Percentiles rank a stretch among this genome's conserved stretches.
Evolutionary conservation across 2,888 invertebrate species (phyloP).

Genomic region (Parapristionchus giblindavisi): DNA sequence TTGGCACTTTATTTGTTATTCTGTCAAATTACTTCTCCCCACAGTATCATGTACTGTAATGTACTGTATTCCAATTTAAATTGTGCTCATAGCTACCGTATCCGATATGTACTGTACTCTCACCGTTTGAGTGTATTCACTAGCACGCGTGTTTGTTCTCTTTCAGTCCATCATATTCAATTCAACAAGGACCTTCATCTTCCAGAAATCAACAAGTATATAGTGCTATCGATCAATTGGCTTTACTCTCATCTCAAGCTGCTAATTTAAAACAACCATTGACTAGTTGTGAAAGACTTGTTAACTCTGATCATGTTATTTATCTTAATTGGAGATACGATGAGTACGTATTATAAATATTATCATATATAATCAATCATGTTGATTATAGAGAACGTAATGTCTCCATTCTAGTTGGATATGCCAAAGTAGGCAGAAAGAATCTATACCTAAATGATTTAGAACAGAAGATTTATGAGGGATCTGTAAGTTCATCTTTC

Average conservation of each 20-base stretch:
- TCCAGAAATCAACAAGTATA: constrained; percentile 36
- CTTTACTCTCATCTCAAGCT: constrained; percentile 54
- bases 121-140: background rate
- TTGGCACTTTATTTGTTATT: background rate
- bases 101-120: background rate
- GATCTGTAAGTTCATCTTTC: constrained; percentile 73
- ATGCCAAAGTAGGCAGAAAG: constrained; percentile 89
- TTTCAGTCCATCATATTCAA: background rate
- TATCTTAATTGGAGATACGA: constrained; percentile 63
- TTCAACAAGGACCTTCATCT: background rate
- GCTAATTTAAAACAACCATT: constrained; percentile 46
- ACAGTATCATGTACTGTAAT: background rate
- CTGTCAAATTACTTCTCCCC: background rate
- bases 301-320: constrained; percentile 58
- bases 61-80: background rate
- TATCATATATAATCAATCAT: background rate
- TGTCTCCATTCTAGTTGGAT: constrained; percentile 75
- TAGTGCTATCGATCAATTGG: constrained; percentile 50
- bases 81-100: background rate
- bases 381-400: constrained; percentile 50
- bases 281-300: constrained; percentile 56
- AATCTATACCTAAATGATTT: constrained; percentile 80
- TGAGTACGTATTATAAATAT: constrained; percentile 44
- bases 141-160: constrained; percentile 13
- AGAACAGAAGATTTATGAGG: constrained; percentile 62